Percentiles rank a stretch among this genome's conserved stretches.
These are phyloP conservation scores for Proales similis DNA, from an alignment of 1,140 invertebrate species.

Conservation along the genomic window DNA sequence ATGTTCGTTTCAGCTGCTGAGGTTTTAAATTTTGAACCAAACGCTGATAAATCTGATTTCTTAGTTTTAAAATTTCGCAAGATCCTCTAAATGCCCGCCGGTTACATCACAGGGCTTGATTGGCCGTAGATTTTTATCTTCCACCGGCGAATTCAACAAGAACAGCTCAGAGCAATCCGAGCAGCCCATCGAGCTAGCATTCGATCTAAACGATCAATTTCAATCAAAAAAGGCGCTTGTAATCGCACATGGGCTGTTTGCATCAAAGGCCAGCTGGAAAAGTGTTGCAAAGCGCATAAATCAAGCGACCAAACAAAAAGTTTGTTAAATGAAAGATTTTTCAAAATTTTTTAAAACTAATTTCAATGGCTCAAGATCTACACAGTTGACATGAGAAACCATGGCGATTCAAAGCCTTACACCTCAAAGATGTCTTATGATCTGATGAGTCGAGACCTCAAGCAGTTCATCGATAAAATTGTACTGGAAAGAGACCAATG, in stretches of 20 bases:
- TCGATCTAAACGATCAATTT: conserved; percentile 27
- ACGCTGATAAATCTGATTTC: too few relatives aligned
- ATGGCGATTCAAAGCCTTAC: conserved; percentile 31
- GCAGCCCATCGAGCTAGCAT: conserved; percentile 16
- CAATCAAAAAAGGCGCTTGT: conserved; percentile 12
- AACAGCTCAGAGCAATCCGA: too few relatives aligned
- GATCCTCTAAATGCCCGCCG: too few relatives aligned
- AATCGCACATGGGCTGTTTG: conserved; percentile 32
- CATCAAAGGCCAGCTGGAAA: conserved; percentile 29
- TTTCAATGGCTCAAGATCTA: not conserved
- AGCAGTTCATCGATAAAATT: conserved; percentile 9
- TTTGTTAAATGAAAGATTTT: not conserved
- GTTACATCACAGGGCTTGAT: too few relatives aligned
- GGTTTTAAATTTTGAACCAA: too few relatives aligned
- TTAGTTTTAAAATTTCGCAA: too few relatives aligned
- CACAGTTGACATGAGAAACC: conserved; percentile 32
- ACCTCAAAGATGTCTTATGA: conserved; percentile 8
- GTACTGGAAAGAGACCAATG: conserved; percentile 7
- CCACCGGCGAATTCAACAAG: too few relatives aligned
- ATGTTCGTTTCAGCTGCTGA: too few relatives aligned
- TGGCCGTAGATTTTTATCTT: too few relatives aligned
- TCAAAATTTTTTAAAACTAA: not conserved
- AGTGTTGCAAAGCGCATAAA: conserved; percentile 27
- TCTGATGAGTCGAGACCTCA: conserved; percentile 15
- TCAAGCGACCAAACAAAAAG: conserved; percentile 26